phyloP scores from a whole-genome alignment of 2,888 invertebrate species.

The Muscina levida region DNA sequence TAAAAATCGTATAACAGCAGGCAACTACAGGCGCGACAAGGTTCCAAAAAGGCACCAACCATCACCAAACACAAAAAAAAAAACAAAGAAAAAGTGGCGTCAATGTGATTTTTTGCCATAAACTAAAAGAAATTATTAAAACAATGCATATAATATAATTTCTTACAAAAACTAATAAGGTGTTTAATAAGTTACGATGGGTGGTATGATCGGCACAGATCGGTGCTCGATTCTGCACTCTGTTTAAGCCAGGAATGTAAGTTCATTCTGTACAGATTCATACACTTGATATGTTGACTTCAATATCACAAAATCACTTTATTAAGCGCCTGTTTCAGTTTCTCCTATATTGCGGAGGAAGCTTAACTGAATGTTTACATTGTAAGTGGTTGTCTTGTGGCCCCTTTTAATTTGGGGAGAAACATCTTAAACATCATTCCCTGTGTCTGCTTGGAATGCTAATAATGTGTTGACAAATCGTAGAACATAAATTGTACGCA shows the following conservation, averaged over 20 bases:
- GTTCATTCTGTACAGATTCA: neutral
- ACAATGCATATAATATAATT: slow-evolving; percentile 24
- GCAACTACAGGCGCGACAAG: slow-evolving; percentile 57
- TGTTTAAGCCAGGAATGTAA: neutral
- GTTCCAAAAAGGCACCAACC: slow-evolving; percentile 12
- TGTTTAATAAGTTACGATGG: slow-evolving; percentile 2
- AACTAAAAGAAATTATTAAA: slow-evolving; percentile 37
- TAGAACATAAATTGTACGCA: slow-evolving; percentile 57
- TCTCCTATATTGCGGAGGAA: too few species aligned
- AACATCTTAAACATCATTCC: slow-evolving; percentile 7
- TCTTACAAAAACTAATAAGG: neutral
- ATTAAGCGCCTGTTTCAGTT: too few species aligned
- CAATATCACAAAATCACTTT: too few species aligned
- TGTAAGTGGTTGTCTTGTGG: slow-evolving; percentile 44
- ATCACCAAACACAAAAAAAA: too few species aligned
- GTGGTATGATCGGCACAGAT: neutral
- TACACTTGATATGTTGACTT: too few species aligned
- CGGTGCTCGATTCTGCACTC: neutral
- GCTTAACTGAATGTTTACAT: slow-evolving; percentile 39
- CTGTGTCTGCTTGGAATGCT: slow-evolving; percentile 14
- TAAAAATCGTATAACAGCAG: slow-evolving; percentile 54
- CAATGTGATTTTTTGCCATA: slow-evolving; percentile 45
- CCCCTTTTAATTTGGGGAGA: neutral
- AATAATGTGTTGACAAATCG: slow-evolving; percentile 66
- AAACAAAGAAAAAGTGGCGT: slow-evolving; percentile 53